A percentile compares a stretch with the other conserved stretches of the same genome.
phyloP scores from a whole-genome alignment of 2,113 vertebrate species.

The Caretta caretta region DNA sequence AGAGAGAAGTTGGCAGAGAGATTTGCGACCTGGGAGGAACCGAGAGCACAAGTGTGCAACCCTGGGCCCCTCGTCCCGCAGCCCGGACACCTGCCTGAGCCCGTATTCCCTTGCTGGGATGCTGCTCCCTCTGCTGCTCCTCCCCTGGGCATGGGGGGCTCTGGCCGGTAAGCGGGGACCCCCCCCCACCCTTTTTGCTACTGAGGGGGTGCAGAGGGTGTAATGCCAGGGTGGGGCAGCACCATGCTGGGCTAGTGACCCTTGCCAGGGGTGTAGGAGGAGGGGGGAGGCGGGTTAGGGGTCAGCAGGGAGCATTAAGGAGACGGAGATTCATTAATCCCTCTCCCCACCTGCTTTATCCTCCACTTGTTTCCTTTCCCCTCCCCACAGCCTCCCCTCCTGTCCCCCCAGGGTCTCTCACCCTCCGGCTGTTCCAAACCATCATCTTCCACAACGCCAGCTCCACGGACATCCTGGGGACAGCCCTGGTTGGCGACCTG shows the following conservation, averaged over 20 bases:
- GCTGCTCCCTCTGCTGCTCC: not conserved
- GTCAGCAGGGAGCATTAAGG: not conserved
- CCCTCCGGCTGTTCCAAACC: not conserved
- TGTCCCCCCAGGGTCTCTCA: not conserved
- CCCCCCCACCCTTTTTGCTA: too few relatives aligned
- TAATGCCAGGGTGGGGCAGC: too few relatives aligned
- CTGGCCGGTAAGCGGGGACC: not conserved
- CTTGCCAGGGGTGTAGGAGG: not conserved
- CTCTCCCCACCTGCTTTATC: not conserved
- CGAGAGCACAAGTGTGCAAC: not conserved
- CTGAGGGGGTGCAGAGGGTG: too few relatives aligned
- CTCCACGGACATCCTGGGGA: accelerated
- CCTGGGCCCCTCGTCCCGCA: not conserved
- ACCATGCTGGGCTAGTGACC: not conserved
- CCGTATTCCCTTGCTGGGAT: not conserved
- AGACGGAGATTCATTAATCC: not conserved
- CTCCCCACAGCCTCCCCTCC: not conserved
- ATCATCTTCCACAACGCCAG: not conserved
- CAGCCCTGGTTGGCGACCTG: not conserved
- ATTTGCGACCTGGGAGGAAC: not conserved
- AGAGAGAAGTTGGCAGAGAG: not conserved
- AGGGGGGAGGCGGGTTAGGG: too few relatives aligned
- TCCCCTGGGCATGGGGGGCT: not conserved
- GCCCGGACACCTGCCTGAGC: not conserved
- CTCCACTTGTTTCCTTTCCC: not conserved